Evolutionary conservation across 1,140 invertebrate species (phyloP), one percentile per base, ranked within the genome.

Genomic region (Aplysia californica): DNA sequence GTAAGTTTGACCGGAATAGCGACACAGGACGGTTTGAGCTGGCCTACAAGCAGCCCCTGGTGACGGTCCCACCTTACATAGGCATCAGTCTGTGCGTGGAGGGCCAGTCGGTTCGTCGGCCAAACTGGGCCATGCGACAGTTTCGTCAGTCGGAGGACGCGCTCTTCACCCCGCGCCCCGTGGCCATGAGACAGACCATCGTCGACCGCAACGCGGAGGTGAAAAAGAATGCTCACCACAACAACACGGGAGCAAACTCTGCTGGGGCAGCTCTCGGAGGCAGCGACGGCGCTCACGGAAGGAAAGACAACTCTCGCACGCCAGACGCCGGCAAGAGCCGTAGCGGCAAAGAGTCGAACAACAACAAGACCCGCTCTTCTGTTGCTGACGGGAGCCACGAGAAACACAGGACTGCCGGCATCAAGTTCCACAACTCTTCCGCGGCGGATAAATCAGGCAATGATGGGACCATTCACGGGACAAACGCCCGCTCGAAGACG

Each of bases 1-100:
- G 93, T 75, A 92, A 93, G 58, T 90, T 92, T 61, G 94, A 96
- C 88, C 93, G 93, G 78, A 94, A 93, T 68, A 94, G 95, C 20
- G 93, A 95, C 79, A 96, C 95, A 3, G 96, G 96, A 26, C 91
- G 93, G 70, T 98, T 97, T 87, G 96, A 97, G 87, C 85, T 96
- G 75, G 93, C 94, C 23, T 97, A 95, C 87, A 94, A 93, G 73
- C 94, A 94, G 83, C 90, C 91, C 68, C 84, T 91, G 68, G 91
- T 94, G 26, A 94, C 95, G 1, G 94, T 94, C 3, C 96, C 96
- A 20, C 95, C 95, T 1, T 97, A 97, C 86, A 92, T 95, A 72
- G 95, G 96, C 1, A 92, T 95, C 70, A 94, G 93, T 58, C 88
- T 96, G 18, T 93, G 93, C 26, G 91, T 96, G 0, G 93, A 94